These are phyloP conservation scores for Sylvia atricapilla DNA, from an alignment of 2,113 vertebrate genomes.

Conservation along the genomic window DNA sequence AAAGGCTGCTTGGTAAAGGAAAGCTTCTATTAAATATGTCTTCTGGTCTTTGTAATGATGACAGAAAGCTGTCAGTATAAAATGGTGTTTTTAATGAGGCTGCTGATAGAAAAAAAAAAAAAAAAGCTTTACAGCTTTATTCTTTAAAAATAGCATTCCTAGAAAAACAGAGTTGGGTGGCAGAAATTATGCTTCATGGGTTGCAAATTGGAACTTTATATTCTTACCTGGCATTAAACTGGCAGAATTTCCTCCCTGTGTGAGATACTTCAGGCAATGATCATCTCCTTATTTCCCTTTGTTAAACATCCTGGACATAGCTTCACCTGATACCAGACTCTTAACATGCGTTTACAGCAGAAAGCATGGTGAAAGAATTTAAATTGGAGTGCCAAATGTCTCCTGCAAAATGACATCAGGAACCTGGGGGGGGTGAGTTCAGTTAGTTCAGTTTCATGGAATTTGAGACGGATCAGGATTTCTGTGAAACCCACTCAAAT, in stretches of 20 bases:
- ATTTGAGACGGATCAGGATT: too few relatives aligned
- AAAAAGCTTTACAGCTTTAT: neutral
- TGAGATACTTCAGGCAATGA: neutral
- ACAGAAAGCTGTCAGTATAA: neutral
- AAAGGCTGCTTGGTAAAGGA: neutral
- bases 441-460: too few relatives aligned
- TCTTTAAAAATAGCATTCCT: neutral
- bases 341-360: neutral
- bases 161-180: neutral
- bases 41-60: neutral
- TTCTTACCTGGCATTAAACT: neutral
- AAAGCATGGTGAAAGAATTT: neutral
- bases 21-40: constrained; percentile 14
- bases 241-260: neutral
- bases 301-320: neutral
- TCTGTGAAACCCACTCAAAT: too few relatives aligned
- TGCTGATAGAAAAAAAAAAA: neutral
- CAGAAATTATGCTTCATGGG: neutral
- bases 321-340: neutral
- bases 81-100: neutral
- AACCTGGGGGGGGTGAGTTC: too few relatives aligned
- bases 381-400: neutral
- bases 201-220: neutral
- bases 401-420: too few relatives aligned
- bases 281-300: neutral